Percentiles rank a stretch among this genome's conserved stretches.
Conservation (phyloP, 1,140 invertebrate species). For the Drosophila asahinai region DNA sequence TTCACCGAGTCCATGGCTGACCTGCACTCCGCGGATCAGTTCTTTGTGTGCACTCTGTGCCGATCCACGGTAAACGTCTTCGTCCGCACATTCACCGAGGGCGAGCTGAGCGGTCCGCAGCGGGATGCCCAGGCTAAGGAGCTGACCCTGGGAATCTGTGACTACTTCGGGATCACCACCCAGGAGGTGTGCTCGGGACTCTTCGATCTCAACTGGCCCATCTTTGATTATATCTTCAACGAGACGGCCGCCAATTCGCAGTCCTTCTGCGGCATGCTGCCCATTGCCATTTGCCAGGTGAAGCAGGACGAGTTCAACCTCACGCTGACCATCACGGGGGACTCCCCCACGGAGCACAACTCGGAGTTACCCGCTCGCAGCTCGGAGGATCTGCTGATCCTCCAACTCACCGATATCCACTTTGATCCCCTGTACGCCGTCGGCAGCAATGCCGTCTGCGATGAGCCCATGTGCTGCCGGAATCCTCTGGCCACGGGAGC, state of each 20-base stretch:
- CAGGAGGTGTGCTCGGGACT: conserved; percentile 86
- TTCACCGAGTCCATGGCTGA: conserved; percentile 63
- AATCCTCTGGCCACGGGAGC: conserved; percentile 32
- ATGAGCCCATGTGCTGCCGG: conserved; percentile 92
- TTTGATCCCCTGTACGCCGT: conserved; percentile 90
- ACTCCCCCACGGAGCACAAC: conserved; percentile 45
- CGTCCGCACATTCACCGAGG: conserved; percentile 73
- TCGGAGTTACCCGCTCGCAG: conserved; percentile 38
- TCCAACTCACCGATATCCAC: conserved; percentile 94
- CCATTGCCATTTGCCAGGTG: conserved; percentile 63
- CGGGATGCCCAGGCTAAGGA: conserved; percentile 85
- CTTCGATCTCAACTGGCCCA: conserved; percentile 82
- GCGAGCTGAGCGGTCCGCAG: conserved; percentile 58
- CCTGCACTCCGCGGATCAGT: conserved; percentile 52
- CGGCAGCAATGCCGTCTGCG: conserved; percentile 88
- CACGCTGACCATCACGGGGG: conserved; percentile 51
- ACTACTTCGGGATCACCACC: conserved; percentile 75
- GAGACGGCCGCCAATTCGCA: conserved; percentile 58
- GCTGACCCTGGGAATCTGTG: conserved; percentile 71
- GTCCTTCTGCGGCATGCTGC: conserved; percentile 71
- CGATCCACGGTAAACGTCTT: conserved; percentile 84
- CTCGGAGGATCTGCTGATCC: conserved; percentile 86
- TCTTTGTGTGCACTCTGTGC: conserved; percentile 86
- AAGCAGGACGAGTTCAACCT: conserved; percentile 58
- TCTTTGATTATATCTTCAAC: conserved; percentile 63